Base-by-base conservation (phyloP, 2,797 vertebrate genomes). In the Aphelocoma californica region DNA sequence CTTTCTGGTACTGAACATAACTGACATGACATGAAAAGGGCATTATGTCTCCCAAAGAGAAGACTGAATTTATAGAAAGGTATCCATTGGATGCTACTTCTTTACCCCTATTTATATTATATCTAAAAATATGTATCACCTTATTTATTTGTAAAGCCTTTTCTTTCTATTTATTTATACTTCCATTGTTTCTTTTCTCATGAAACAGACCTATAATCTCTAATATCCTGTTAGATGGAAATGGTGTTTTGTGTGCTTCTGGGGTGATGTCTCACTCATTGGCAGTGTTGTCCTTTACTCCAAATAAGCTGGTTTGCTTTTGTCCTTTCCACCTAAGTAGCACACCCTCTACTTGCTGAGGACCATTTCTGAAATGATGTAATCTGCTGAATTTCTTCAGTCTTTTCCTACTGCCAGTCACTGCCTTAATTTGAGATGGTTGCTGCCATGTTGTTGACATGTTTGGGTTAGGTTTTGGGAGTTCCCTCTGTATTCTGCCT, bases 381-480 rank as follows among this genome's bases (percentile, higher is more conserved):
- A 11, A 72, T 65, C 45, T 45, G 51, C 67, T n/a, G 23, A 24
- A 78, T 86, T 84, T 81, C 69, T 67, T 66, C 40, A 57, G 7
- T 17, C 21, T 78, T 80, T 78, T 74, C 57, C 12, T 72, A 18
- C 50, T 74, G 40, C 42, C 60, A 62, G 31, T n/a, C 58, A 61
- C 28, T 84, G 38, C 47, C 65, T 85, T 45, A 15, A 10, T 77
- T 45, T 84, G 70, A 92, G 70, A 40, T 44, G 38, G 10, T 32
- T 86, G 34, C 64, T 94, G 53, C 71, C 58, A 29, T 18, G 51
- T 6, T 88, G 50, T 56, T 95, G 75, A 70, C 16, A 12, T n/a
- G n/a, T 84, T 93, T 91, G 89, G 58, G 58, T 92, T 93, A 62
- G 66, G 62, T 88, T 74, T 65, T 72, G 40, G 86, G 58, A 92